Conservation (phyloP, 2,888 invertebrate genomes). For the Gibbula magus region DNA sequence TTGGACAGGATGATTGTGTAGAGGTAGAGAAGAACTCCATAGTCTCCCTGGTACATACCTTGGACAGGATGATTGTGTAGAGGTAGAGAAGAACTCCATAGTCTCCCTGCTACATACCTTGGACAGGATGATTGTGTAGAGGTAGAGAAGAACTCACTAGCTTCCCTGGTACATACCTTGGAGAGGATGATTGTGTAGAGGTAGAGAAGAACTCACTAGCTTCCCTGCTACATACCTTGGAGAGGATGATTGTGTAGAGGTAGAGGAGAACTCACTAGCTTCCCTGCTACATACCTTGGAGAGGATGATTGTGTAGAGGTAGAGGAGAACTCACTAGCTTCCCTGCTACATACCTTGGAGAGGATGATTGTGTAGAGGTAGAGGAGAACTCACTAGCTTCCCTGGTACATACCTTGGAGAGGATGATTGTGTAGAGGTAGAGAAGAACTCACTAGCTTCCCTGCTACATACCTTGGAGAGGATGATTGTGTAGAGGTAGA, state of each 20-base stretch:
- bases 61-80: constrained; percentile 91
- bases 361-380: too few species aligned
- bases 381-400: too few species aligned
- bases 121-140: too few species aligned
- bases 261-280: too few species aligned
- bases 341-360: too few species aligned
- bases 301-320: constrained; percentile 92
- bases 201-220: constrained; percentile 79
- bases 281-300: constrained; percentile 76
- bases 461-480: too few species aligned
- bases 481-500: too few species aligned
- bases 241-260: too few species aligned
- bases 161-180: constrained; percentile 55
- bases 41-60: constrained; percentile 50
- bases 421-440: constrained; percentile 91
- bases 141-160: too few species aligned
- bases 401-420: constrained; percentile 78
- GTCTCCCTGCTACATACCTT: constrained; percentile 62
- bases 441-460: constrained; percentile 76
- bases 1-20: too few species aligned
- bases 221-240: constrained; percentile 64
- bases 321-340: constrained; percentile 77
- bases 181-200: constrained; percentile 93
- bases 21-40: too few species aligned
- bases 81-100: constrained; percentile 81